Evolutionary conservation across 2,888 invertebrate species (phyloP), one percentile per base, ranked within the genome.

Genomic region (Dicranocentrus wangi): DNA sequence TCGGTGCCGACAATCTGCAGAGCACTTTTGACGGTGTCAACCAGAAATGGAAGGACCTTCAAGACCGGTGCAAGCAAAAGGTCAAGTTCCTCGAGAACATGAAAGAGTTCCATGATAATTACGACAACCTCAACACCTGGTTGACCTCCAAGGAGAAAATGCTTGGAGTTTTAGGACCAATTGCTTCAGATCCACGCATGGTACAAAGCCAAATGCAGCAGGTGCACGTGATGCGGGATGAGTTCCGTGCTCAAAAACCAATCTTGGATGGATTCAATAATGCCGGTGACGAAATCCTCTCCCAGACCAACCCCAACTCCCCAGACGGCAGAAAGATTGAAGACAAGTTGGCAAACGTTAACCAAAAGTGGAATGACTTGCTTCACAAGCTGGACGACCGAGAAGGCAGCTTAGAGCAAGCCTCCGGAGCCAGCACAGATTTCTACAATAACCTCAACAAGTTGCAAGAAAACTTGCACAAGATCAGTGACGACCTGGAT

Each of bases 141-240:
- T 94, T 99, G 93, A 93, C 95, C 85, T 93, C 92, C 85, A 99
- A 99, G 89, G 97, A 98, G 87, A 93, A 96, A 87, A 98, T 99
- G 97, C 91, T 99, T 89, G 93, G 94, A 0, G 98, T 97, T 0
- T 90, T 99, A 0, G 98, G 98, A 19, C 98, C 98, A 0, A 97
- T 99, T 87, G 97, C 97, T 0, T 95, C 97, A 0, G 98, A 99
- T 89, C 96, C 97, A 0, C 91, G 97, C 72, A 95, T 98, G 94
- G 96, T 82, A 8, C 95, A 96, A 88, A 96, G 95, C 43, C 98
- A 98, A 91, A 95, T 97, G 19, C 96, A 97, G 88, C 97, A 97
- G 91, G 91, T 91, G 63, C 89, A 90, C 91, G 97, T 98, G 0
- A 91, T 99, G 63, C 93, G 97, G 82, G 98, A 98, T 89, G 98